These are phyloP conservation scores for Redunca redunca DNA, from an alignment of 2,113 vertebrate genomes.

Conservation along the genomic window DNA sequence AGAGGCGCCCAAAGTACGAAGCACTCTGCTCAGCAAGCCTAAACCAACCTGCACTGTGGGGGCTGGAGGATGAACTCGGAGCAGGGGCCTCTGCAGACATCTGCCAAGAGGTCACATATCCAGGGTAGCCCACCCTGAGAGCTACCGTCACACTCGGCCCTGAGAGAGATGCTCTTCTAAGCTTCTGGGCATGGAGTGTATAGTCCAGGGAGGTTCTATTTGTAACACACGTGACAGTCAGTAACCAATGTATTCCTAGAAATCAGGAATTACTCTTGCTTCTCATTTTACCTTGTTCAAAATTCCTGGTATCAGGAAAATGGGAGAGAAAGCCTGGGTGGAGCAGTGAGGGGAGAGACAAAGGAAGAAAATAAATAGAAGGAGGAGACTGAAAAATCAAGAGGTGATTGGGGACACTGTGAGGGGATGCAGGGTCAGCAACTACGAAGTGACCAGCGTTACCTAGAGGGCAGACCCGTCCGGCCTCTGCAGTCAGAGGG, in stretches of 20 bases:
- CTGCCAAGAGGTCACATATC: neutral
- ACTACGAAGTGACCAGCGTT: neutral
- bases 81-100: neutral
- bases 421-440: neutral
- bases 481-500: neutral
- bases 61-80: neutral
- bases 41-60: neutral
- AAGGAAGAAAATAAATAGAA: conserved; percentile 16
- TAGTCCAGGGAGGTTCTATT: neutral
- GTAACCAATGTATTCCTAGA: neutral
- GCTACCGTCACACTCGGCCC: neutral
- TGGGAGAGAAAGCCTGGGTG: neutral
- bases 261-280: neutral
- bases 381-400: neutral
- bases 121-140: neutral
- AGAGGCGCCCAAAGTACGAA: neutral
- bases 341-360: neutral
- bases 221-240: neutral
- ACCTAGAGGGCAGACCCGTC: neutral
- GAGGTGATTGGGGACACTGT: neutral
- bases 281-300: neutral
- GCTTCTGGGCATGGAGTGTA: neutral
- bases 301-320: neutral
- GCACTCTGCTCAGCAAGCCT: neutral
- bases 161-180: neutral